Evolutionary conservation across 2,888 invertebrate genomes (phyloP).

Genomic region (Noctua fimbriata): DNA sequence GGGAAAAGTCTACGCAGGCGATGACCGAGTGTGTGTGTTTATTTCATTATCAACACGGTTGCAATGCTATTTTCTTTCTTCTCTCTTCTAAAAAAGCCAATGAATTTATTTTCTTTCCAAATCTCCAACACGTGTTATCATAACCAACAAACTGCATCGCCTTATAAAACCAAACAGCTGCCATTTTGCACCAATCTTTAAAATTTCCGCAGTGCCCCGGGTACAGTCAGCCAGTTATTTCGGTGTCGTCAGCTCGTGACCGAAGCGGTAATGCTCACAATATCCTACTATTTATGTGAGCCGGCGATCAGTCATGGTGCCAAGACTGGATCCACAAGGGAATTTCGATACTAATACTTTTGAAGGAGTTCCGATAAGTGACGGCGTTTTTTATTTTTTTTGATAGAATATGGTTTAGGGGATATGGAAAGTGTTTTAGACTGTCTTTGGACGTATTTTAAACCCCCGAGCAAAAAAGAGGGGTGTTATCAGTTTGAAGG

Average conservation of each 20-base stretch:
- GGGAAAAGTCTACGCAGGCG: no score
- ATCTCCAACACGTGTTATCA: background rate
- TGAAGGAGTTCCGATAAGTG: slow-evolving; percentile 22
- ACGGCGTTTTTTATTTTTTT: slow-evolving; percentile 19
- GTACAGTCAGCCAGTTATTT: slow-evolving; percentile 25
- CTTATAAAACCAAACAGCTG: background rate
- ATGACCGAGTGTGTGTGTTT: no score
- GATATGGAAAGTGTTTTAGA: background rate
- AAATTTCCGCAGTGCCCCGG: slow-evolving; percentile 8
- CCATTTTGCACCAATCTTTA: slow-evolving; percentile 28
- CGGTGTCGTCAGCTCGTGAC: slow-evolving; percentile 24
- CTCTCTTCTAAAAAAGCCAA: background rate
- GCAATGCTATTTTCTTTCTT: no score
- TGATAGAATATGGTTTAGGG: background rate
- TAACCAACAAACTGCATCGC: background rate
- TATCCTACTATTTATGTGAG: slow-evolving; percentile 61
- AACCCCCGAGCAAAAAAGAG: no score
- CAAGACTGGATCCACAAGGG: slow-evolving; percentile 38
- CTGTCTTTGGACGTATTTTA: background rate
- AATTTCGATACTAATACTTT: slow-evolving; percentile 25
- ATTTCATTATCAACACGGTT: no score
- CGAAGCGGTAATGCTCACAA: slow-evolving; percentile 57
- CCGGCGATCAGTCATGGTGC: slow-evolving; percentile 65
- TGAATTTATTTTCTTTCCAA: background rate
- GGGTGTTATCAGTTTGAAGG: no score